These are phyloP conservation scores for Allygus modestus DNA, from an alignment of 2,888 invertebrate genomes.

Conservation along the genomic window DNA sequence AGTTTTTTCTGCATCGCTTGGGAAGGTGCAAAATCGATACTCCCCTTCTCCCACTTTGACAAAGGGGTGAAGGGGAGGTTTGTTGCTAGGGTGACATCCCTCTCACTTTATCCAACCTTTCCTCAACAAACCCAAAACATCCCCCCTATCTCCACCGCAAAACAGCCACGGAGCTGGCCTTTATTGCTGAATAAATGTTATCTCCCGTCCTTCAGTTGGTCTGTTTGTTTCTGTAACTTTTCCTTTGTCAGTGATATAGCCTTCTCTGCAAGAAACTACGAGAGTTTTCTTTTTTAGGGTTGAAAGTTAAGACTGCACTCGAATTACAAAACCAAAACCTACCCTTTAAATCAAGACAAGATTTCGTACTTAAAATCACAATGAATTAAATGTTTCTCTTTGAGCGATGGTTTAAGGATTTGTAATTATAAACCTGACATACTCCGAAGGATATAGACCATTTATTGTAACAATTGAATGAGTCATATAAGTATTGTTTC, in stretches of 20 bases:
- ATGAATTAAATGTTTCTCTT: too few species aligned
- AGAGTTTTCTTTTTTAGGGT: too few species aligned
- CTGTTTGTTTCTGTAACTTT: background rate
- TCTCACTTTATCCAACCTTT: conserved; percentile 11
- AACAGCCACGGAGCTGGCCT: background rate
- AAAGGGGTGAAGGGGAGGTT: conserved; percentile 1
- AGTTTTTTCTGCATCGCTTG: background rate
- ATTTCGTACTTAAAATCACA: too few species aligned
- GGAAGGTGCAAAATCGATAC: conserved; percentile 28
- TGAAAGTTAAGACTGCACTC: too few species aligned
- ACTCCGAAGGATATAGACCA: too few species aligned
- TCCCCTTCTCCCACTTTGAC: background rate
- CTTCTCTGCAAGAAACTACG: too few species aligned
- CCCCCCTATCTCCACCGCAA: background rate
- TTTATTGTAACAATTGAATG: too few species aligned
- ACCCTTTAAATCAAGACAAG: too few species aligned
- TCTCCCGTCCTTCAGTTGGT: background rate
- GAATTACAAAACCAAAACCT: too few species aligned
- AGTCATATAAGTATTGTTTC: too few species aligned
- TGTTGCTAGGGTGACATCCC: conserved; percentile 36
- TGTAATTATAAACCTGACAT: too few species aligned
- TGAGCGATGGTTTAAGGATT: too few species aligned
- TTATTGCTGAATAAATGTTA: background rate
- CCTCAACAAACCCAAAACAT: background rate
- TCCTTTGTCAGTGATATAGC: background rate